Percentiles rank a stretch among this genome's conserved stretches.
phyloP scores from a whole-genome alignment of 2,888 invertebrate species.

The Xestia sexstrigata region DNA sequence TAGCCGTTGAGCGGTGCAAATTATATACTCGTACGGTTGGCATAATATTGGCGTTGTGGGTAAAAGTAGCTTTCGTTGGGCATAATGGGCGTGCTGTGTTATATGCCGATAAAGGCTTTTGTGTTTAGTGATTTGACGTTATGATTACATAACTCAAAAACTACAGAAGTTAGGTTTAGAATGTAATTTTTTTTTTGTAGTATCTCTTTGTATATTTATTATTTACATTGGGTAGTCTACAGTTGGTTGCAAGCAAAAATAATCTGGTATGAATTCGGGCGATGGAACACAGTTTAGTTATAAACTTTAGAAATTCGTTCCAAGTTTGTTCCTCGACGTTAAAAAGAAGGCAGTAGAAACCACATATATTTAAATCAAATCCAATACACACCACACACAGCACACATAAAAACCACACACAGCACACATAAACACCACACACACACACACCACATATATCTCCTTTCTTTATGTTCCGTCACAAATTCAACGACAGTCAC shows the following conservation, averaged over 20 bases:
- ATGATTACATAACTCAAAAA: not conserved
- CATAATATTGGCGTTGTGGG: constrained; percentile 25
- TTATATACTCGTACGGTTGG: constrained; percentile 31
- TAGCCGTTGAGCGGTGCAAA: too few species aligned
- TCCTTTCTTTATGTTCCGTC: not conserved
- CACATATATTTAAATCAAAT: too few species aligned
- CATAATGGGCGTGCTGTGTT: not conserved
- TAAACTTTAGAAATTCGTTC: not conserved
- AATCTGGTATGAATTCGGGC: not conserved
- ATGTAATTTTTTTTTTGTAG: not conserved
- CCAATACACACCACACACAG: too few species aligned
- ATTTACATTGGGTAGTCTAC: not conserved
- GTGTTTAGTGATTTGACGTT: constrained; percentile 4
- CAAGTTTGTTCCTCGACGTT: not conserved
- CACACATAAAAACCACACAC: not conserved
- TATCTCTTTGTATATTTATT: not conserved
- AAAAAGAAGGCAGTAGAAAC: not conserved
- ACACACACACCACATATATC: not conserved
- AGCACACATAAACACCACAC: too few species aligned
- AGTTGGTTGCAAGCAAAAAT: not conserved
- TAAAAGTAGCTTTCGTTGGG: constrained; percentile 14
- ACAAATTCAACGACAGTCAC: not conserved
- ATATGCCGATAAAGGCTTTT: not conserved
- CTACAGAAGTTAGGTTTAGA: not conserved
- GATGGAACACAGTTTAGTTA: not conserved